Conservation (phyloP, 2,888 invertebrate genomes). For the Melinopterus prodromus region DNA sequence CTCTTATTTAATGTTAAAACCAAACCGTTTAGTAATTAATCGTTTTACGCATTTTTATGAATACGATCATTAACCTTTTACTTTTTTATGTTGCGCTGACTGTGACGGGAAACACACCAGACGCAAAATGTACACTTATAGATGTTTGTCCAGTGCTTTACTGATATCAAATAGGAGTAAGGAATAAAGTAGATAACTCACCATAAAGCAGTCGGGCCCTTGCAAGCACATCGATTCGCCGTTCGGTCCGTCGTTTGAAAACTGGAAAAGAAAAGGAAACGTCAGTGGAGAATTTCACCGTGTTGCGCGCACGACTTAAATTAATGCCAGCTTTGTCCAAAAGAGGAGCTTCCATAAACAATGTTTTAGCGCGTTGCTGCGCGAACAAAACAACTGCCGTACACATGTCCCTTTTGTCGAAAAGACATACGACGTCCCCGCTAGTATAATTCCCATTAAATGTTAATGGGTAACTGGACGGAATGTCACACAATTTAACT, state of each 20-base stretch:
- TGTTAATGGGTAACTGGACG: conserved; percentile 58
- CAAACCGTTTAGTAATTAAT: no score
- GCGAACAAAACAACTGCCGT: conserved; percentile 53
- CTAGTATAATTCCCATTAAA: conserved; percentile 59
- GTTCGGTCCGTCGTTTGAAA: conserved; percentile 69
- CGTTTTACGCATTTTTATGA: no score
- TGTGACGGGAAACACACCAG: no score
- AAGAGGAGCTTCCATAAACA: not conserved
- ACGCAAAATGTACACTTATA: no score
- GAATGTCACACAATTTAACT: conserved; percentile 54
- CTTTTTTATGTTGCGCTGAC: no score
- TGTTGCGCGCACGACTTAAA: not conserved
- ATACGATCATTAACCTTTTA: no score
- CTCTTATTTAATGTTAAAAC: no score
- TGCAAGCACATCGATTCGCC: conserved; percentile 74
- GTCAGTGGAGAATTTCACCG: not conserved
- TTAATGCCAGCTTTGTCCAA: not conserved
- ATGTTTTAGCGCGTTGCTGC: conserved; percentile 18
- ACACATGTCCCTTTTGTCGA: conserved; percentile 59
- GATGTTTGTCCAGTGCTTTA: no score
- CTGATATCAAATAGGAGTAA: no score
- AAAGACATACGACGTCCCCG: conserved; percentile 52
- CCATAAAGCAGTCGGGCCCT: conserved; percentile 77
- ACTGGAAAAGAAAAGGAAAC: conserved; percentile 59
- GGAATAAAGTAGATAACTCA: conserved; percentile 58